Conservation (phyloP, 92 coral and sea anemone genomes). For the Siderastrea radians region DNA sequence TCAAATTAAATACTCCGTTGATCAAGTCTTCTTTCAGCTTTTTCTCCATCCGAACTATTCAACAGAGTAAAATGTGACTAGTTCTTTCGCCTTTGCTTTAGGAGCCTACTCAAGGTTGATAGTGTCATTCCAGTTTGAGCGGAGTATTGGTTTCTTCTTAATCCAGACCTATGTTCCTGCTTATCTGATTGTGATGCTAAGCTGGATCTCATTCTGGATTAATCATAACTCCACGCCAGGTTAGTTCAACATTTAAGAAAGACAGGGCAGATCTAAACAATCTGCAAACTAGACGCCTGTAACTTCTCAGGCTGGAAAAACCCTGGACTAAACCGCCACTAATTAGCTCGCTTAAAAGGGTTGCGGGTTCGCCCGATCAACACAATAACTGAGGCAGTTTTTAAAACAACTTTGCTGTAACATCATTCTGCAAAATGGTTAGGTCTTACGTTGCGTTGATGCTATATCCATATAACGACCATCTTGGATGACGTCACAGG, state of each 20-base stretch:
- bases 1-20: not conserved
- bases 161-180: constrained; percentile 98
- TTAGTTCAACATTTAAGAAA: not conserved
- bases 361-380: too few species aligned
- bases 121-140: constrained; percentile 94
- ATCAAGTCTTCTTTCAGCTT: not conserved
- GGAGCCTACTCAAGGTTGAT: constrained; percentile 87
- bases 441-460: too few species aligned
- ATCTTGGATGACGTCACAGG: too few species aligned
- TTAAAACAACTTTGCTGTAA: too few species aligned
- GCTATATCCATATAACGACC: too few species aligned
- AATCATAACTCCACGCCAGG: constrained; percentile 91
- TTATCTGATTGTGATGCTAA: constrained; percentile 95
- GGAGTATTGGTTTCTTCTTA: constrained; percentile 93
- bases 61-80: not conserved
- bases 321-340: too few species aligned
- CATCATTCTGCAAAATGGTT: too few species aligned
- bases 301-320: too few species aligned
- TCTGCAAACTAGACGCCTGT: not conserved
- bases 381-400: too few species aligned
- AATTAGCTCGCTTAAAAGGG: too few species aligned
- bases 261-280: not conserved
- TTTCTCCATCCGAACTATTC: too few species aligned
- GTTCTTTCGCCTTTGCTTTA: not conserved
- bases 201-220: constrained; percentile 99